Percentiles rank a stretch among this genome's conserved stretches.
phyloP scores from a whole-genome alignment of 2,797 vertebrate genomes.

The Sciurus vulgaris region DNA sequence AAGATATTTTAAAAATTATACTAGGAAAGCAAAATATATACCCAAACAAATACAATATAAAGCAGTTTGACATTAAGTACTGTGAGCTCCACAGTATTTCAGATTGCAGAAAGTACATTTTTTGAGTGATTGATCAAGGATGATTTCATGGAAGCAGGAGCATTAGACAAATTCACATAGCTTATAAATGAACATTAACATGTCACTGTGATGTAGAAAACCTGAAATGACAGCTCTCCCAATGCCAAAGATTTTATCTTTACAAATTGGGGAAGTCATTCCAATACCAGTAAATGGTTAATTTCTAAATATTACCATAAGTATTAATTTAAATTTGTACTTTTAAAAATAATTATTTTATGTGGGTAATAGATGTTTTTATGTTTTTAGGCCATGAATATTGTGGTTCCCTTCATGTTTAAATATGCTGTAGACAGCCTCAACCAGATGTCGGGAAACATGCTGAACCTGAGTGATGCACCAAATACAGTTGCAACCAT shows the following conservation, averaged over 20 bases:
- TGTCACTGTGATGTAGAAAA: constrained; percentile 43
- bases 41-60: constrained; percentile 26
- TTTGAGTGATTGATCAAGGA: background rate
- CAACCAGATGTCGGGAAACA: constrained; percentile 98
- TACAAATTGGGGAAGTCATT: constrained; percentile 49
- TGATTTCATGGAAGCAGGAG: constrained; percentile 43
- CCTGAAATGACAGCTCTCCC: constrained; percentile 42
- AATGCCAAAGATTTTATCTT: constrained; percentile 57
- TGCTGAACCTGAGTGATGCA: constrained; percentile 96
- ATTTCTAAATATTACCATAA: constrained; percentile 52
- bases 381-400: constrained; percentile 95
- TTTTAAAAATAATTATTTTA: constrained; percentile 67
- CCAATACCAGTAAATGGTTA: constrained; percentile 45
- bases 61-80: background rate
- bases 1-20: background rate
- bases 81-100: constrained; percentile 29
- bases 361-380: constrained; percentile 81
- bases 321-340: constrained; percentile 62
- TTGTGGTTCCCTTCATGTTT: constrained; percentile 99
- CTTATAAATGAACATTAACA: constrained; percentile 66
- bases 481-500: constrained; percentile 96
- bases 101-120: constrained; percentile 45
- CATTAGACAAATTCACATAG: constrained; percentile 35
- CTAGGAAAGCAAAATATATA: constrained; percentile 55
- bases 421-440: constrained; percentile 98